Base-by-base conservation (phyloP, 2,888 invertebrate genomes). In the Polyommatus iphigenia region DNA sequence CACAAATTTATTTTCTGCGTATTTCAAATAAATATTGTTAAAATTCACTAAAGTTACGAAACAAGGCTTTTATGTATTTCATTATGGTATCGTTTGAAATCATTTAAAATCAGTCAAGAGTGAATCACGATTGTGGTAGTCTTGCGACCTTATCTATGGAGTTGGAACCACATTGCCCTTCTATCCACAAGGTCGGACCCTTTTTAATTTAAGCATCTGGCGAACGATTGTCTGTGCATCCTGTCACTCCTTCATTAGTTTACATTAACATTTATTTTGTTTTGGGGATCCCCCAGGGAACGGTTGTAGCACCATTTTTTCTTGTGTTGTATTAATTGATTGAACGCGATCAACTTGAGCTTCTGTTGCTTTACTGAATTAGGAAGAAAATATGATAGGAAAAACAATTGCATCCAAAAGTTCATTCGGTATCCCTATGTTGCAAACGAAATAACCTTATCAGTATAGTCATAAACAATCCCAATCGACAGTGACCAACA, bases 161-260 rank as follows among this genome's bases (percentile, higher is more conserved):
- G 18, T 77, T 73, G 20, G 18, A 41, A 78, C 78, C 32, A 78
- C 77, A 80, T 76, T 80, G 79, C 78, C 77, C 81, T 81, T 80
- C 82, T 82, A 82, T 83, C 83, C 80, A 80, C 89, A 90, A 91
- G 91, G 91, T 91, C 89, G 87, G 87, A 85, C 90, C 90, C 90
- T 89, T 89, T 86, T 83, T 86, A 87, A 87, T 84, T 82, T 82
- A 84, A 84, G 87, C 88, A 89, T 92, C 92, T 91, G 92, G 85
- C 84, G 83, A 82, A 83, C 86, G 85, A 91, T 91, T 91, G 90
- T 90, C 82, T 83, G 79, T 81, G 83, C 85, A 89, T 92, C 92
- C 92, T 88, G 90, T 88, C 89, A 83, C 89, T 86, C 89, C 89
- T 88, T 85, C 84, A 86, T 88, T 91, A 87, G 89, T 88, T 87